phyloP scores from a whole-genome alignment of 2,888 invertebrate genomes.

The Platypus cylindrus region DNA sequence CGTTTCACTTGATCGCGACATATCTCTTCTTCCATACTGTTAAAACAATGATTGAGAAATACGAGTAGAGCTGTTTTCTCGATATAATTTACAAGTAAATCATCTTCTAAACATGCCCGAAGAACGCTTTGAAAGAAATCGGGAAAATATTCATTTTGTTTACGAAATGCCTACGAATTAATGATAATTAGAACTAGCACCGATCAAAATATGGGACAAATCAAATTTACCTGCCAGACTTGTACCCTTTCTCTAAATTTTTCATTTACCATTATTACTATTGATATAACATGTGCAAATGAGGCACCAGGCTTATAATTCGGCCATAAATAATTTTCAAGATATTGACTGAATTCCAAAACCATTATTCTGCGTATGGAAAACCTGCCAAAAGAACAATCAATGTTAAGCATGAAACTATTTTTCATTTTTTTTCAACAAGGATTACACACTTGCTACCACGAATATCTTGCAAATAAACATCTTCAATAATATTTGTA shows the following conservation, averaged over 20 bases:
- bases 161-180: conserved; percentile 56
- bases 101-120: conserved; percentile 55
- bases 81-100: conserved; percentile 38
- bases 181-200: not conserved
- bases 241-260: conserved; percentile 94
- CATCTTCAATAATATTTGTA: conserved; percentile 70
- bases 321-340: conserved; percentile 96
- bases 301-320: conserved; percentile 73
- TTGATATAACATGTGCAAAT: conserved; percentile 87
- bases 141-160: conserved; percentile 61
- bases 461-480: conserved; percentile 77
- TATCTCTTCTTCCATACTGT: conserved; percentile 91
- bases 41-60: conserved; percentile 93
- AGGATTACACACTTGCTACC: conserved; percentile 64
- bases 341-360: conserved; percentile 92
- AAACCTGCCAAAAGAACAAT: conserved; percentile 36
- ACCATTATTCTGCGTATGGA: conserved; percentile 85
- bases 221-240: conserved; percentile 72
- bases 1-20: conserved; percentile 83
- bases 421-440: not conserved
- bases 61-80: conserved; percentile 83
- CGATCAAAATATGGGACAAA: conserved; percentile 1
- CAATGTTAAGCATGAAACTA: not conserved
- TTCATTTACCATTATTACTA: conserved; percentile 97
- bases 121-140: conserved; percentile 75